Conservation (phyloP, 1,140 invertebrate species). For the Lethocerus indicus region DNA sequence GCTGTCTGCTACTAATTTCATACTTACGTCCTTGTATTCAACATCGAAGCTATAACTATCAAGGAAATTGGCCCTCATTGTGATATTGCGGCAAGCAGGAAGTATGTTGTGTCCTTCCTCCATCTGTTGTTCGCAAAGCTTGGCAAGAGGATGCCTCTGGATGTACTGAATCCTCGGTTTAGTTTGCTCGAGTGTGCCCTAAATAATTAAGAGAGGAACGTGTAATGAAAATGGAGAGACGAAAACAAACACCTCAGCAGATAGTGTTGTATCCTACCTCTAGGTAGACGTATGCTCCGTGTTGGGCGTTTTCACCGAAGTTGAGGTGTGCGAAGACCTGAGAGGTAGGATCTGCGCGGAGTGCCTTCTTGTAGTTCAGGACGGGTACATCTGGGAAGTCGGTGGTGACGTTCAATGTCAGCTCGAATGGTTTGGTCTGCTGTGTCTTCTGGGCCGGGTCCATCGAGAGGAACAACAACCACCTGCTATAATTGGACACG, state of each 20-base stretch:
- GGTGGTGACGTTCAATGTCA: too few species aligned
- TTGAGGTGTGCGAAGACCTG: conserved; percentile 28
- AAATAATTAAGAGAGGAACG: too few species aligned
- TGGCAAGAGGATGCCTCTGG: conserved; percentile 21
- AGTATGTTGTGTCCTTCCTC: conserved; percentile 31
- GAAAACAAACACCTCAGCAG: too few species aligned
- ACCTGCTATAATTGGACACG: conserved; percentile 30
- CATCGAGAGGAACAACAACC: conserved; percentile 25
- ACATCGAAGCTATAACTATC: conserved; percentile 28
- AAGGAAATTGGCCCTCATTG: conserved; percentile 26
- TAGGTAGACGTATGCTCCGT: too few species aligned
- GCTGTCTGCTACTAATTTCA: neutral
- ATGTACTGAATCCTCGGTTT: conserved; percentile 29
- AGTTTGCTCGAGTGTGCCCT: conserved; percentile 27
- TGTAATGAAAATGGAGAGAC: too few species aligned
- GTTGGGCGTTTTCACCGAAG: too few species aligned
- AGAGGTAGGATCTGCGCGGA: conserved; percentile 29
- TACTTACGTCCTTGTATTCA: conserved; percentile 26
- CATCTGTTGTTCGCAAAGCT: conserved; percentile 31
- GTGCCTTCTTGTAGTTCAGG: conserved; percentile 30
- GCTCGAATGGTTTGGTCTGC: neutral
- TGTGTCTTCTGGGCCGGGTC: conserved; percentile 14
- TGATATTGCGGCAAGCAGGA: conserved; percentile 32
- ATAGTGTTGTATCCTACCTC: too few species aligned
- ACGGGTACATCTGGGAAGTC: conserved; percentile 26